Percentiles rank a stretch among this genome's conserved stretches.
Conservation (phyloP, 2,797 vertebrate genomes). For the Liparis tanakae region DNA sequence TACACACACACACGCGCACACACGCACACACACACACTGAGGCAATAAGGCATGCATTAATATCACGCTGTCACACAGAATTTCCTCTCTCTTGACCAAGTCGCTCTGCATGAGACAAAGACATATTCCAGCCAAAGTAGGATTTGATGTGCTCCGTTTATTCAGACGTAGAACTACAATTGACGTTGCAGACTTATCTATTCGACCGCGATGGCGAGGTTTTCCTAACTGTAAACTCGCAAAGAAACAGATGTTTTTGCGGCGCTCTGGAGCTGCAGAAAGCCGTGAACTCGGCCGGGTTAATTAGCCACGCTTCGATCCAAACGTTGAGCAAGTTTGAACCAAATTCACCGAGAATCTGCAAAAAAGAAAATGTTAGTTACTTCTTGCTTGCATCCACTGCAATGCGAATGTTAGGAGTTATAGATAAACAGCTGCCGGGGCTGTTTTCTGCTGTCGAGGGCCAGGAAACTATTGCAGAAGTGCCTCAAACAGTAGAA, state of each 20-base stretch:
- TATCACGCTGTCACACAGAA: slow-evolving; percentile 42
- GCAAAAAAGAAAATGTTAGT: not conserved
- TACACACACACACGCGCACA: slow-evolving; percentile 1
- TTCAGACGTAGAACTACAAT: not conserved
- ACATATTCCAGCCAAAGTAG: slow-evolving; percentile 10
- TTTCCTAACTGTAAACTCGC: not conserved
- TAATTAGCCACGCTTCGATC: not conserved
- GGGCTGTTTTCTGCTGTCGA: not conserved
- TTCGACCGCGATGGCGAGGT: not conserved
- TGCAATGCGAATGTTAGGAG: not conserved
- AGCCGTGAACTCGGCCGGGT: not conserved
- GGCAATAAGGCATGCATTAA: slow-evolving; percentile 22
- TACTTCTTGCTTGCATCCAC: not conserved
- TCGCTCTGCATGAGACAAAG: slow-evolving; percentile 14
- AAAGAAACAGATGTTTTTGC: not conserved
- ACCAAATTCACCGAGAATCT: not conserved
- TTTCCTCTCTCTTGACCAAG: slow-evolving; percentile 30
- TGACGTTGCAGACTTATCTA: no score
- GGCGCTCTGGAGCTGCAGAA: not conserved
- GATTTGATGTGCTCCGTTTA: not conserved
- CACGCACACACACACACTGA: slow-evolving; percentile 14
- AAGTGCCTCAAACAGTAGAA: not conserved
- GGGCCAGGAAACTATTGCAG: not conserved
- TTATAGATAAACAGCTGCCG: not conserved
- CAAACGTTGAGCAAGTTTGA: not conserved